Conservation (phyloP, 2,888 invertebrate species). For the Chaetogeoica ovagalla region DNA sequence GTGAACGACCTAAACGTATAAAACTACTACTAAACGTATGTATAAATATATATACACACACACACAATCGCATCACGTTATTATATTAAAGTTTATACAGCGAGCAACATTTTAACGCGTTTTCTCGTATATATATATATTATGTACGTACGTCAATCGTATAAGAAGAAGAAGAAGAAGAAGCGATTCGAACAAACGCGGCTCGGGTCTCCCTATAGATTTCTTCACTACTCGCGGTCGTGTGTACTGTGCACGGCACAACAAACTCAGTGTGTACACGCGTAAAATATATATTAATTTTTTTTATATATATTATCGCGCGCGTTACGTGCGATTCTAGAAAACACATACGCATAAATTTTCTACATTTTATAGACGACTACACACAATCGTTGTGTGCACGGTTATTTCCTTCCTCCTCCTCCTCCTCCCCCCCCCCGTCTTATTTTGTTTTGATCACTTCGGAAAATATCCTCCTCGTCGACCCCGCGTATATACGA, state of each 20-base stretch:
- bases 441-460: constrained; percentile 4
- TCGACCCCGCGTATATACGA: neutral
- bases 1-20: constrained; percentile 42
- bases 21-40: constrained; percentile 7
- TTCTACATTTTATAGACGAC: too few species aligned
- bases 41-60: too few species aligned
- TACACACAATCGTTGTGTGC: neutral
- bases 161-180: too few species aligned
- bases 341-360: too few species aligned
- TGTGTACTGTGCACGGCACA: too few species aligned
- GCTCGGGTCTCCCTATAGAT: neutral
- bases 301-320: too few species aligned
- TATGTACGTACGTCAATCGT: too few species aligned
- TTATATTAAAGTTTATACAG: neutral
- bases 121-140: neutral
- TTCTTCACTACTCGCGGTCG: neutral
- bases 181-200: neutral
- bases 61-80: neutral
- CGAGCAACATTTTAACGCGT: neutral
- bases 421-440: too few species aligned
- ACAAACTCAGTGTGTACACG: too few species aligned
- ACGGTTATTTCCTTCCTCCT: neutral
- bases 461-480: neutral
- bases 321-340: too few species aligned
- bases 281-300: too few species aligned